Base-by-base conservation (phyloP, 2,888 invertebrate genomes). In the Panzeria rudis region DNA sequence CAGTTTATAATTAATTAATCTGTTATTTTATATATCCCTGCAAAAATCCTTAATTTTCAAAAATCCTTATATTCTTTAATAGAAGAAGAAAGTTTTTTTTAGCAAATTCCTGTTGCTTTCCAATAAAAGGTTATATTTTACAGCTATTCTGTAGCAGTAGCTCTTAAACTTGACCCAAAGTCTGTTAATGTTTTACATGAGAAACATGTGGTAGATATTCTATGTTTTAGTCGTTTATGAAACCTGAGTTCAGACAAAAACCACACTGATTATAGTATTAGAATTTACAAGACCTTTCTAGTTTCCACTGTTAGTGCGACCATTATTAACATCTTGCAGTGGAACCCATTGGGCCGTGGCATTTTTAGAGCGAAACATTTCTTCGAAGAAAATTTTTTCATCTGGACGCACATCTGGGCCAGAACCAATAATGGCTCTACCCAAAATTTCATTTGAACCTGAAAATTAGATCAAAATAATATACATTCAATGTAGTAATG, bases 311-410 rank as follows among this genome's bases (percentile, higher is more conserved):
- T 66, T 80, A 54, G 54, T 23, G 9, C 84, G 82, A 50, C 62
- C 62, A 56, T 71, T 83, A 32, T 83, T 88, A 3, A 88, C 89
- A 52, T 94, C 94, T 25, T 93, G 92, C 15, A 94, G 89, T 20
- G 94, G 93, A 38, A 94, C 91, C 94, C 94, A 94, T 88, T 94
- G 94, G 2, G 94, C 94, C 1, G 94, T 94, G 9, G 94, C 94
- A 35, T 93, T 94, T 88, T 94, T 94, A 17, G 94, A 94, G 17
- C 94, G 93, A 82, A 94, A 91, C 89, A 94, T 93, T 87, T 94
- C 94, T 54, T 93, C 93, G 87, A 94, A 94, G 83, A 94, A 93
- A 73, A 93, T 92, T 86, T 93, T 93, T 85, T 94, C 93, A 79
- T 93, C 93, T 7, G 89, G 89, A 47, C 92, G 90, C 80, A 93